phyloP scores from a whole-genome alignment of 2,888 invertebrate genomes.

The Torymus texanus region DNA sequence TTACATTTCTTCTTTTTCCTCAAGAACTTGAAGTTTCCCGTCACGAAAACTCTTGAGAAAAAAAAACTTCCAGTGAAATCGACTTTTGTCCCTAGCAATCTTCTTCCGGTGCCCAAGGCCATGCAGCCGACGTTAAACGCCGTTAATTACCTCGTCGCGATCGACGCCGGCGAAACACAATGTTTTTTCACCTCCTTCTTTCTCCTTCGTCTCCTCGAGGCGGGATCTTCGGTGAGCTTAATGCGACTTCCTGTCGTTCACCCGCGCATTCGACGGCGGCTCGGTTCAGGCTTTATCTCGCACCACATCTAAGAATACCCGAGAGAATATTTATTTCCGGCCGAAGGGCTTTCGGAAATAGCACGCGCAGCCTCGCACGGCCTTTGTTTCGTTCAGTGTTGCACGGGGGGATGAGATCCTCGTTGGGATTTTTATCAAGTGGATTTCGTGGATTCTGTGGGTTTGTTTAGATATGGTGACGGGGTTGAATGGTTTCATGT shows the following conservation, averaged over 20 bases:
- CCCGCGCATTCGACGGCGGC: not conserved
- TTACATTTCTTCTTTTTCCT: too few species aligned
- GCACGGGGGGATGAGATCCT: conserved; percentile 1
- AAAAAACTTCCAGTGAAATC: too few species aligned
- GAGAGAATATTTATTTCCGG: conserved; percentile 61
- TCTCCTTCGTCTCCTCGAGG: not conserved
- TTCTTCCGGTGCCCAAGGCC: too few species aligned
- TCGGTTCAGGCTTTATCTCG: conserved; percentile 42
- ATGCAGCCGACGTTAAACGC: not conserved
- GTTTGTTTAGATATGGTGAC: too few species aligned
- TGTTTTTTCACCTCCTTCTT: not conserved
- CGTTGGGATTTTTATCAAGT: conserved; percentile 43
- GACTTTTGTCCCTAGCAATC: too few species aligned
- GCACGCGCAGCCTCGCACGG: conserved; percentile 23
- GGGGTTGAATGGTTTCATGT: too few species aligned
- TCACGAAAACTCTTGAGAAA: too few species aligned
- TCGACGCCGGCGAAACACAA: not conserved
- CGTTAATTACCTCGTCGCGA: conserved; percentile 41
- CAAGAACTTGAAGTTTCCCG: too few species aligned
- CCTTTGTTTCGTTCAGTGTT: conserved; percentile 58
- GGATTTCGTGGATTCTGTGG: too few species aligned
- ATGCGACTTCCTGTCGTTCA: conserved; percentile 54
- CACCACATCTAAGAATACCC: conserved; percentile 48
- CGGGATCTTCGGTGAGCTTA: conserved; percentile 33
- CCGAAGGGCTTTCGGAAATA: conserved; percentile 62